A percentile compares a stretch with the other conserved stretches of the same genome.
These are phyloP conservation scores for Petroica traversi DNA, from an alignment of 2,113 vertebrate genomes.

Conservation along the genomic window DNA sequence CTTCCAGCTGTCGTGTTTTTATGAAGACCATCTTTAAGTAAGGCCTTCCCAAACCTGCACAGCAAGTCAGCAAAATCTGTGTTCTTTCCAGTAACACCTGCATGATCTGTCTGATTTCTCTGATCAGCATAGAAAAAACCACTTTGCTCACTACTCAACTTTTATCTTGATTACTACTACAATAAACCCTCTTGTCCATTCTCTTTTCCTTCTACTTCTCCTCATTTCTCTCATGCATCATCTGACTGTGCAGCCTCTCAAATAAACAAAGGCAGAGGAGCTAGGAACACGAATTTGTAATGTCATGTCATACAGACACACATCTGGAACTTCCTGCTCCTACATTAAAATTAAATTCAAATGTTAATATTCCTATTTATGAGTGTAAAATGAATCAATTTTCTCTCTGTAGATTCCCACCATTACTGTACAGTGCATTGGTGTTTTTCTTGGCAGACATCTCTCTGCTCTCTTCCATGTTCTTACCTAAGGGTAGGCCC, in stretches of 20 bases:
- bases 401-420: neutral
- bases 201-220: neutral
- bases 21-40: neutral
- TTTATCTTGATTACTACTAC: neutral
- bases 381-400: neutral
- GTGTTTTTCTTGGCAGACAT: neutral
- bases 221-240: neutral
- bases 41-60: neutral
- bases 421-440: neutral
- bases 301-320: neutral
- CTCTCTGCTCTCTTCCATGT: neutral
- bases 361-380: neutral
- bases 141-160: neutral
- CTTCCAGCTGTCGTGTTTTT: neutral
- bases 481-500: neutral
- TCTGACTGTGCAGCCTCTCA: neutral
- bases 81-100: neutral
- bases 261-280: neutral
- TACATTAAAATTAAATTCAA: neutral
- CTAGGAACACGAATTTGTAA: neutral
- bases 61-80: neutral
- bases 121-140: neutral
- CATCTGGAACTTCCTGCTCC: neutral
- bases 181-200: neutral
- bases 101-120: neutral